A percentile compares a stretch with the other conserved stretches of the same genome.
phyloP scores from a whole-genome alignment of 2,888 invertebrate genomes.

The Trypoxylon attenuatum region DNA sequence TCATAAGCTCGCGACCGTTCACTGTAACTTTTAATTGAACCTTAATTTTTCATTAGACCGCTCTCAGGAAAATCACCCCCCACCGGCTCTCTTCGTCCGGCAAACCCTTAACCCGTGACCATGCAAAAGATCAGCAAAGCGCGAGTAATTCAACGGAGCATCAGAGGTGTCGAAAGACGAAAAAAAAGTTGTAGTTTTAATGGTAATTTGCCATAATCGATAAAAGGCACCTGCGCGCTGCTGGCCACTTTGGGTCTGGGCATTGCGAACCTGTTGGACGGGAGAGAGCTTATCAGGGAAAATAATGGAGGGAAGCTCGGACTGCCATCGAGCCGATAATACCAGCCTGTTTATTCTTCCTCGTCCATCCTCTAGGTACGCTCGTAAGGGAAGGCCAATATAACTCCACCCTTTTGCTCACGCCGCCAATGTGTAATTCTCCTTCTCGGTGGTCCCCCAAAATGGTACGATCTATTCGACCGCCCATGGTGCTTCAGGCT shows the following conservation, averaged over 20 bases:
- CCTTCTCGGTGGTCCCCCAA: conserved; percentile 7
- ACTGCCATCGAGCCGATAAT: conserved; percentile 51
- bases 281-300: conserved; percentile 39
- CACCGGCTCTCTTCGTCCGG: no score
- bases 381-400: conserved; percentile 53
- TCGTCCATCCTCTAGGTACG: conserved; percentile 15
- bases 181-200: not conserved
- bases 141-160: no score
- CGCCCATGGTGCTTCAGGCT: conserved; percentile 17
- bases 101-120: no score
- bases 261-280: not conserved
- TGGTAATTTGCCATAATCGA: no score
- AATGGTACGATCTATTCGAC: conserved; percentile 41
- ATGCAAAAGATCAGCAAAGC: no score
- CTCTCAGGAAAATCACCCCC: no score
- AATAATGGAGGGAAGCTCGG: conserved; percentile 42
- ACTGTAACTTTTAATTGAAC: not conserved
- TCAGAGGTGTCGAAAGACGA: no score
- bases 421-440: conserved; percentile 12
- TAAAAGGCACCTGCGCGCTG: no score
- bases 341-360: conserved; percentile 56
- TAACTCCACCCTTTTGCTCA: conserved; percentile 63
- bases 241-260: no score
- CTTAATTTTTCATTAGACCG: not conserved
- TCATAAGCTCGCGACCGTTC: no score